Evolutionary conservation across 2,888 invertebrate species (phyloP).

Genomic region (Harpagoxenus sublaevis): DNA sequence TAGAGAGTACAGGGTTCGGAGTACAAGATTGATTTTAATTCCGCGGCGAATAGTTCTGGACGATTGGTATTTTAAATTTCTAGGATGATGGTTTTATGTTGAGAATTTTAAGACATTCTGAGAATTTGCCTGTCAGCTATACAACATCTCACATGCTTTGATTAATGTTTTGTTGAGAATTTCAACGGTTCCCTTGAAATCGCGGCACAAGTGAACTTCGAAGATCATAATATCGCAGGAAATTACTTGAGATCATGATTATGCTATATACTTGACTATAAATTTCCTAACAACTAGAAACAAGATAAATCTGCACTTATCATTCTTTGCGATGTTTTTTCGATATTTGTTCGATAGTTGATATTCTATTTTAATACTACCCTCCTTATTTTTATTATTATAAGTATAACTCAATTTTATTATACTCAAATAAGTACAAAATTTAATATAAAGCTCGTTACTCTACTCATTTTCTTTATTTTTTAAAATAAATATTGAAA

Average conservation of each 20-base stretch:
- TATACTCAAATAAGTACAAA: neutral
- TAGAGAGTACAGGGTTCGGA: neutral
- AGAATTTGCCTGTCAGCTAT: conserved; percentile 22
- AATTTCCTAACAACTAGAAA: neutral
- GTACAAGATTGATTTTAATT: conserved; percentile 30
- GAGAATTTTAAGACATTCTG: conserved; percentile 46
- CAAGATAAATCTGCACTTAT: neutral
- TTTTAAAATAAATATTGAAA: neutral
- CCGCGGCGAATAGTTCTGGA: conserved; percentile 18
- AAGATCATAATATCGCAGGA: conserved; percentile 31
- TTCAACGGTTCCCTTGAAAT: conserved; percentile 49
- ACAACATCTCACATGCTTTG: conserved; percentile 56
- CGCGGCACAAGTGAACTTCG: neutral
- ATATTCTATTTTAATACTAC: neutral
- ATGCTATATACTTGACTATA: neutral
- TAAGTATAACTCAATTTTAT: neutral
- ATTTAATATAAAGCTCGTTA: neutral
- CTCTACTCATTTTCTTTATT: neutral
- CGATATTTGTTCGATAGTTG: too few relatives aligned
- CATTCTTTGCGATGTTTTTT: neutral
- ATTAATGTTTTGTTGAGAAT: conserved; percentile 57
- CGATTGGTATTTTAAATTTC: conserved; percentile 16
- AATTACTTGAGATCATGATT: neutral
- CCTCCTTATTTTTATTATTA: neutral
- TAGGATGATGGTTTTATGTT: conserved; percentile 24